Evolutionary conservation across 2,797 vertebrate genomes (phyloP).

Genomic region (Poecilia gillii): DNA sequence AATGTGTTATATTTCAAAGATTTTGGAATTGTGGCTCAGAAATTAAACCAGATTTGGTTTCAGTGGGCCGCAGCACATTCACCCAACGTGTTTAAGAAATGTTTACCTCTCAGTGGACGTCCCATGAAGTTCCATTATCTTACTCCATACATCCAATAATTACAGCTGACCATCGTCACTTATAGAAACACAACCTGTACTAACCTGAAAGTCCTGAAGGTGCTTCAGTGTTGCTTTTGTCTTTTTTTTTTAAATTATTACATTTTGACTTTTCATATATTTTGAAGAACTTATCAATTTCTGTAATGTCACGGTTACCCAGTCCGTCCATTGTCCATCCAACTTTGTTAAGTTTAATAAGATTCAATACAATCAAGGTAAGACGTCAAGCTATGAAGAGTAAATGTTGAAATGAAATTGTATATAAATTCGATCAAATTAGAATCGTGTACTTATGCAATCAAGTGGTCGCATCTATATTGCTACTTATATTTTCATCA

Average conservation of each 20-base stretch:
- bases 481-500: not conserved
- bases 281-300: not conserved
- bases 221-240: not conserved
- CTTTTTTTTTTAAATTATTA: not conserved
- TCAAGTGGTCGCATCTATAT: not conserved
- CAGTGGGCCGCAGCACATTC: not conserved
- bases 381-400: not conserved
- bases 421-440: not conserved
- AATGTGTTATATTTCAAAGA: not conserved
- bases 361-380: not conserved
- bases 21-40: not conserved
- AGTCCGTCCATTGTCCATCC: not conserved
- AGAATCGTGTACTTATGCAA: not conserved
- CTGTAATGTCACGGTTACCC: not conserved
- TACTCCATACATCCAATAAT: not conserved
- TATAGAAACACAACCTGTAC: not conserved
- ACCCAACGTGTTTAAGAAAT: not conserved
- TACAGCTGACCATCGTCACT: not conserved
- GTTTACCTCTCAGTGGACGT: not conserved
- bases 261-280: not conserved
- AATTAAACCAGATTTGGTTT: not conserved
- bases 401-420: not conserved
- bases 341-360: not conserved
- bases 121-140: not conserved
- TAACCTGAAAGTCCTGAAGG: not conserved